phyloP scores from a whole-genome alignment of 92 coral and sea anemone genomes.

The Parazoanthus swiftii region DNA sequence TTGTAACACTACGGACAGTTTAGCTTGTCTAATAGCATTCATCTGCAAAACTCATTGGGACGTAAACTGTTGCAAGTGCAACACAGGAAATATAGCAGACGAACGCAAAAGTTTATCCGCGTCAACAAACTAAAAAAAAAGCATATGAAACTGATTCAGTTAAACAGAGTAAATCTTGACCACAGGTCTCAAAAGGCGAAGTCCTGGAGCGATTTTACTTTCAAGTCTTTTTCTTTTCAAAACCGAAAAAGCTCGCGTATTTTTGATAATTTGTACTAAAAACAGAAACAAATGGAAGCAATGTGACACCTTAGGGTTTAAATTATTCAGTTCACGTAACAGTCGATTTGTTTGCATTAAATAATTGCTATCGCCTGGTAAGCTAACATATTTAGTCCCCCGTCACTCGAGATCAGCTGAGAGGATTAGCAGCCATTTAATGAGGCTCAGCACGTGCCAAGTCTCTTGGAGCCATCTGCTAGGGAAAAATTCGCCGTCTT shows the following conservation, averaged over 20 bases:
- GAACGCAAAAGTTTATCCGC: not conserved
- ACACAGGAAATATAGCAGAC: not conserved
- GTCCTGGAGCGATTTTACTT: not conserved
- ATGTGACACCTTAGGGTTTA: not conserved
- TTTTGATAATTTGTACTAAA: not conserved
- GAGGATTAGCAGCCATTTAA: not conserved
- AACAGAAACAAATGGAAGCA: not conserved
- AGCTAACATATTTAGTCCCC: not conserved
- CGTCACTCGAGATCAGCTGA: slow-evolving; percentile 7
- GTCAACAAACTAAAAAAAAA: not conserved
- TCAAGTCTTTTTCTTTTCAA: not conserved
- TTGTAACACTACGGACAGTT: no score
- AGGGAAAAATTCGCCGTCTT: not conserved
- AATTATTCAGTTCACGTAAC: slow-evolving; percentile 23
- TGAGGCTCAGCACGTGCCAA: not conserved
- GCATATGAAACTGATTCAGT: not conserved
- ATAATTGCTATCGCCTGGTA: slow-evolving; percentile 12
- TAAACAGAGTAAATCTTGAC: not conserved
- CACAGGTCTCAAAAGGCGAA: not conserved
- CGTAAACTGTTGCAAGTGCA: not conserved
- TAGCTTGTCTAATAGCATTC: not conserved
- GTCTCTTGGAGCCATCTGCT: not conserved
- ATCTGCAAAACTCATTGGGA: not conserved
- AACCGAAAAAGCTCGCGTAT: not conserved
- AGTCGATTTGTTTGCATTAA: slow-evolving; percentile 16